A percentile compares a stretch with the other conserved stretches of the same genome.
Conservation (phyloP, 2,113 vertebrate species). For the Odontophorus gujanensis region DNA sequence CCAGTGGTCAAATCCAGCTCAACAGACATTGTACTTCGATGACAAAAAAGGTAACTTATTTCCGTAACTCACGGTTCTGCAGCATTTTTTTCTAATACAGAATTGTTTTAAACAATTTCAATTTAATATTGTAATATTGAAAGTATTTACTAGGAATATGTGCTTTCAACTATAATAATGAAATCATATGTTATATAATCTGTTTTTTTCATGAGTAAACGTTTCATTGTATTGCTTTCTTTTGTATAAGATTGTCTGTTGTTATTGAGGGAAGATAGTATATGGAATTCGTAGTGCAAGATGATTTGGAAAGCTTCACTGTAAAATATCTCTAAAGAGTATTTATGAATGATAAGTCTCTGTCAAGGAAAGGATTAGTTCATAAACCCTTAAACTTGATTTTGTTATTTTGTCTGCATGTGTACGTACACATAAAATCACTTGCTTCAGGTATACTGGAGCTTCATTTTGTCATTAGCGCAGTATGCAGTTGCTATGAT, state of each 20-base stretch:
- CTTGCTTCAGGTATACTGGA: background rate
- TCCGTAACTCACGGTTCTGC: slow-evolving; percentile 36
- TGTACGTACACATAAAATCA: fast-evolving
- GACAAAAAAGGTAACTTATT: slow-evolving; percentile 95
- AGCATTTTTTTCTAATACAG: slow-evolving; percentile 6
- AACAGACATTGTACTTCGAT: slow-evolving; percentile 98
- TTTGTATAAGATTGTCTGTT: background rate
- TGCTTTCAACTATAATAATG: background rate
- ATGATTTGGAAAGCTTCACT: background rate
- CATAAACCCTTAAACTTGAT: background rate
- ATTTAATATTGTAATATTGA: background rate
- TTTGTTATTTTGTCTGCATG: background rate
- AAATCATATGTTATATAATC: background rate
- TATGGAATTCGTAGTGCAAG: background rate
- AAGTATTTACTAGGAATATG: background rate
- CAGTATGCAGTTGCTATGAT: background rate
- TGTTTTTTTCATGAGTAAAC: fast-evolving
- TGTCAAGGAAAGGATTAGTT: background rate
- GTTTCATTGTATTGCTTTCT: background rate
- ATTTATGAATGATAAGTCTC: background rate
- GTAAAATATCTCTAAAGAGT: background rate
- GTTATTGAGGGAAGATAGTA: background rate
- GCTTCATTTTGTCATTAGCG: background rate
- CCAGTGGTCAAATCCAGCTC: slow-evolving; percentile 99
- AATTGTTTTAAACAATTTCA: background rate